phyloP scores from a whole-genome alignment of 2,113 vertebrate genomes.

The Neolamprologus ventralis region DNA sequence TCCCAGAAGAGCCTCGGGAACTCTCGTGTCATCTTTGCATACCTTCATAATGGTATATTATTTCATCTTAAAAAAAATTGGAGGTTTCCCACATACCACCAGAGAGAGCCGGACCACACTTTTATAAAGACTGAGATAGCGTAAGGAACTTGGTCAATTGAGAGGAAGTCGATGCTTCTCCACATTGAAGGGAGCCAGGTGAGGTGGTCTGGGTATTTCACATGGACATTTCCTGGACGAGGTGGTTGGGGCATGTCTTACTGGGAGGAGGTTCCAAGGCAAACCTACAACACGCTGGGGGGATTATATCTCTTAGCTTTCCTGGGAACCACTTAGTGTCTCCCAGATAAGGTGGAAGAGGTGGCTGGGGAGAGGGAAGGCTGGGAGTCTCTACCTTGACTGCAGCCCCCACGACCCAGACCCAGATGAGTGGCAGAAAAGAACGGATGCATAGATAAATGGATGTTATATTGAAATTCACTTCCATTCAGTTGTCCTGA shows the following conservation, averaged over 20 bases:
- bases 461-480: background rate
- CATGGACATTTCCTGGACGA: background rate
- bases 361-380: background rate
- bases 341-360: background rate
- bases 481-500: background rate
- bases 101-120: background rate
- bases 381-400: background rate
- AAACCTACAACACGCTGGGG: background rate
- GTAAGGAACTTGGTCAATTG: background rate
- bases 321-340: background rate
- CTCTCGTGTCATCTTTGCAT: background rate
- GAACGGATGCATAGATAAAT: background rate
- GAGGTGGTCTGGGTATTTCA: background rate
- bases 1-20: background rate
- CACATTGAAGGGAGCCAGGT: background rate
- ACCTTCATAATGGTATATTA: background rate
- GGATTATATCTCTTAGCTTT: background rate
- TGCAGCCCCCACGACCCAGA: background rate
- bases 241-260: background rate
- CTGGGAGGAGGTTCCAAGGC: rapidly evolving
- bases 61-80: background rate
- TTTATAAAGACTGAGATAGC: background rate
- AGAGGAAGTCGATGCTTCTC: background rate
- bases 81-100: background rate
- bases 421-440: background rate